Evolutionary conservation across 2,888 invertebrate species (phyloP), one percentile per base, ranked within the genome.

Genomic region (Dexiosoma caninum): DNA sequence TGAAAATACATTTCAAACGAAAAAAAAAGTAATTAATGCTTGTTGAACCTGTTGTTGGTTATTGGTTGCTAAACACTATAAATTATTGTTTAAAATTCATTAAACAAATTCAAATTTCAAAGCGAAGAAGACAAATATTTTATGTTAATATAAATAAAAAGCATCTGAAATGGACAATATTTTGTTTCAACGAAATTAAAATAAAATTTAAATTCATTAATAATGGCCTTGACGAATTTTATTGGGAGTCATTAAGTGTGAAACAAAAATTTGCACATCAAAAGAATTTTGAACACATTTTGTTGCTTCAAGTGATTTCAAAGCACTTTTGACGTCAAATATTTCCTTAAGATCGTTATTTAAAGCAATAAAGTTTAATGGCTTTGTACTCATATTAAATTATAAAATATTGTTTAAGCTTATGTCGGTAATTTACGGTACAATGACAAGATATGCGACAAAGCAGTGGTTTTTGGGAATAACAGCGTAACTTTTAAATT

Each of bases 21-120:
- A 2, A 37, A 60, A 67, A 70, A 66, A 44, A 40, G 60, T 71
- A 59, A 78, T 78, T 71, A 71, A 42, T 60, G 44, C 64, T 44
- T 21, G 71, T 12, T 51, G 51, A 71, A 78, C 71, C 71, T 51
- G 78, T 78, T 51, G 71, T 30, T 66, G 69, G 32, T 37, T 75
- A 49, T 66, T 59, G 23, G 42, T 23, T 62, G 51, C 23, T 35
- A 30, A 67, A 42, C 32, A 30, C 49, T 27, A 49, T 70, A 59
- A 72, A 72, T 55, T 40, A 46, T 55, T 23, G 35, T 37, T 44
- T 69, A 42, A 72, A 57, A 53, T 66, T 60, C 59, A 66, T 78
- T 51, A 51, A 59, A 37, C 19, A 57, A 60, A 59, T 64, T 53
- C 2, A 44, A 64, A 70, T 37, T 66, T 21, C 32, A 40, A 9